Evolutionary conservation across 2,797 vertebrate genomes (phyloP).

Genomic region (Rhabdophis nuchalis): DNA sequence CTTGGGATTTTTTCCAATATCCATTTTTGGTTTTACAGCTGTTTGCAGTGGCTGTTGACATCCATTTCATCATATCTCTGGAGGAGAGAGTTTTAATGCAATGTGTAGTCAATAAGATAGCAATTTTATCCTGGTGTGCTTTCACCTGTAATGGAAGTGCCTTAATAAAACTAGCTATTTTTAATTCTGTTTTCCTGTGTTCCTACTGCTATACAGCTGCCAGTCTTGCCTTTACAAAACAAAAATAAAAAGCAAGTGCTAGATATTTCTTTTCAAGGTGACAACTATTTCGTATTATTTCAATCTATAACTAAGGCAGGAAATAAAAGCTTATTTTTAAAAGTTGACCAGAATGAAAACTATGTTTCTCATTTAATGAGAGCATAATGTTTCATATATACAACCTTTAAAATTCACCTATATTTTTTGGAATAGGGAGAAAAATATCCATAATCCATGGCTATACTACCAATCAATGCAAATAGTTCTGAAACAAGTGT

Average conservation of each 20-base stretch:
- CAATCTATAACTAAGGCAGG: conserved; percentile 8
- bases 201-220: conserved; percentile 33
- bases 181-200: conserved; percentile 25
- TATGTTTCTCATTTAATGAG: background rate
- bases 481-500: background rate
- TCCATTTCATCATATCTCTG: conserved; percentile 31
- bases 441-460: background rate
- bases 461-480: background rate
- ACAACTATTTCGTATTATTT: conserved; percentile 32
- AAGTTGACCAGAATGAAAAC: background rate
- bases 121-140: conserved; percentile 22
- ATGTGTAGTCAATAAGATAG: conserved; percentile 41
- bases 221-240: conserved; percentile 31
- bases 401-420: background rate
- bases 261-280: conserved; percentile 21
- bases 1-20: background rate
- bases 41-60: conserved; percentile 36
- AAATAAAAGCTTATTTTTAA: conserved; percentile 5
- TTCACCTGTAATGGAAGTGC: conserved; percentile 19
- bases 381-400: background rate
- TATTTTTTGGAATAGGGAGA: background rate
- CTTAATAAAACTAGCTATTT: conserved; percentile 43
- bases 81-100: conserved; percentile 29
- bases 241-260: conserved; percentile 3
- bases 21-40: conserved; percentile 21